Percentiles rank a stretch among this genome's conserved stretches.
Conservation (phyloP, 1,140 invertebrate genomes). For the Trinorchestia longiramus region DNA sequence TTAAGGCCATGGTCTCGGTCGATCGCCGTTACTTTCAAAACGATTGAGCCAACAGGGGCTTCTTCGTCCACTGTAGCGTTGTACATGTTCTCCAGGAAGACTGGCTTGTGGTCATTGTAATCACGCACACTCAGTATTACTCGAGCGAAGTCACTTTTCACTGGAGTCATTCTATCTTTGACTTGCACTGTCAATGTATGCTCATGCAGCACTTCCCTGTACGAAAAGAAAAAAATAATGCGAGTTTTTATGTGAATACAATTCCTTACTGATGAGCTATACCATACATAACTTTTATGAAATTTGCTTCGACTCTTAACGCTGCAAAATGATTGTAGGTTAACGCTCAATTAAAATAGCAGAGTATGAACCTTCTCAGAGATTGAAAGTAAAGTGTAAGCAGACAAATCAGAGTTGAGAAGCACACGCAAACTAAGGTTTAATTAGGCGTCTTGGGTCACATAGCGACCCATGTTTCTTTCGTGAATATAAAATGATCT, state of each 20-base stretch:
- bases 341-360: not conserved
- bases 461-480: no score
- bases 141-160: slow-evolving; percentile 86
- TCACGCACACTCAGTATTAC: slow-evolving; percentile 84
- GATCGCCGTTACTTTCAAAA: slow-evolving; percentile 81
- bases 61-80: slow-evolving; percentile 82
- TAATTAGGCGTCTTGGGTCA: no score
- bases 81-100: slow-evolving; percentile 81
- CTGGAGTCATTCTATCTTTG: slow-evolving; percentile 87
- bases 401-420: no score
- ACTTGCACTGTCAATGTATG: slow-evolving; percentile 92
- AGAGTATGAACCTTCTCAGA: not conserved
- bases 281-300: not conserved
- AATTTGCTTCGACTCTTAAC: not conserved
- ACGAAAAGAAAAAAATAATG: slow-evolving; percentile 57
- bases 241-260: not conserved
- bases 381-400: not conserved
- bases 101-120: slow-evolving; percentile 90
- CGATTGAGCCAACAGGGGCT: slow-evolving; percentile 79
- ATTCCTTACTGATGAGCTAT: not conserved
- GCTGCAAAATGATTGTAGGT: not conserved
- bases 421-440: no score
- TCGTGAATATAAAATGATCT: no score
- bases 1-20: slow-evolving; percentile 87
- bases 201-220: slow-evolving; percentile 77